Evolutionary conservation across 2,888 invertebrate species (phyloP).

Genomic region (Aspidiotus destructor): DNA sequence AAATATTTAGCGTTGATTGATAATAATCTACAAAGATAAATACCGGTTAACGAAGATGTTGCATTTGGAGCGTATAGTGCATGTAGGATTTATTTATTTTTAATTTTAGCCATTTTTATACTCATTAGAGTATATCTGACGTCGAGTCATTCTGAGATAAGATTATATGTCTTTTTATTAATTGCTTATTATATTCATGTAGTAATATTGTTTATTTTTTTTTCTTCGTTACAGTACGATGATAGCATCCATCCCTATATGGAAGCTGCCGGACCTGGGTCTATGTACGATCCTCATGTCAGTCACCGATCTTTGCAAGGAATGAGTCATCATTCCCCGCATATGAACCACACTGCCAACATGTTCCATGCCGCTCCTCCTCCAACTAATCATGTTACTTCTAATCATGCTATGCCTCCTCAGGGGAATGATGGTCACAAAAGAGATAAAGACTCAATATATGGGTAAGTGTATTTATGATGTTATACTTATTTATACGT

Average conservation of each 20-base stretch:
- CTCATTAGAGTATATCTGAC: too few species aligned
- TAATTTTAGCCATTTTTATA: too few species aligned
- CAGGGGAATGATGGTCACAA: constrained; percentile 67
- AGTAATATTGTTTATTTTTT: constrained; percentile 35
- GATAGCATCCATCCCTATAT: constrained; percentile 88
- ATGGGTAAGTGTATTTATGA: constrained; percentile 67
- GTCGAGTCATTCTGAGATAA: too few species aligned
- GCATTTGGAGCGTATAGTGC: too few species aligned
- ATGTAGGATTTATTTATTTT: too few species aligned
- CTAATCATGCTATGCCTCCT: constrained; percentile 30
- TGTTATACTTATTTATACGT: not conserved
- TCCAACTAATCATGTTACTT: constrained; percentile 28
- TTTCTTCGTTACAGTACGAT: constrained; percentile 67
- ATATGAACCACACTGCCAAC: constrained; percentile 27
- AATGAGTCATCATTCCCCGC: constrained; percentile 36
- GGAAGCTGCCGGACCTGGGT: constrained; percentile 54
- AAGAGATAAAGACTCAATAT: constrained; percentile 96
- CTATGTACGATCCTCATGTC: constrained; percentile 67
- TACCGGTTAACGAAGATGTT: too few species aligned
- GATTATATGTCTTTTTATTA: too few species aligned
- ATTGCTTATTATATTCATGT: not conserved
- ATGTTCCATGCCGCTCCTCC: constrained; percentile 28
- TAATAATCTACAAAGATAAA: too few species aligned
- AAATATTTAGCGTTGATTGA: too few species aligned
- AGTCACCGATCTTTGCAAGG: constrained; percentile 43